phyloP scores from a whole-genome alignment of 2,797 vertebrate genomes.

The Typhlichthys subterraneus region DNA sequence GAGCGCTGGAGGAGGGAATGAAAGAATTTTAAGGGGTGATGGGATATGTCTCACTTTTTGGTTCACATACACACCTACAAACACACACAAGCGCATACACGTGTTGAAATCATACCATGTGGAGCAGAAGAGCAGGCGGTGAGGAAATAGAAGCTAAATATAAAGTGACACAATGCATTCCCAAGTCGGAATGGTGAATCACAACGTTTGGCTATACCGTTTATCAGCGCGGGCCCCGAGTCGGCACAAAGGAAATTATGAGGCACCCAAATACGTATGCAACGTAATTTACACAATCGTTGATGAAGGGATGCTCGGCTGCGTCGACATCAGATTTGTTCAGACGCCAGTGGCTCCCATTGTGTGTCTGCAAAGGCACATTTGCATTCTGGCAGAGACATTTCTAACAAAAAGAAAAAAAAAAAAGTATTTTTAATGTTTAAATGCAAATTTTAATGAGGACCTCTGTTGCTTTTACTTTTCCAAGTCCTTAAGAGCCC shows the following conservation, averaged over 20 bases:
- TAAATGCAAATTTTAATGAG: conserved; percentile 80
- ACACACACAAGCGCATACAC: background rate
- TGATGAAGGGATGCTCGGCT: conserved; percentile 52
- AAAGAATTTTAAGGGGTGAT: conserved; percentile 65
- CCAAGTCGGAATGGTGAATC: conserved; percentile 63
- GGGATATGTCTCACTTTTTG: conserved; percentile 56
- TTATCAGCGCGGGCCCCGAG: conserved; percentile 46
- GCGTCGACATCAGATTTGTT: conserved; percentile 65
- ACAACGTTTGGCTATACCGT: conserved; percentile 47
- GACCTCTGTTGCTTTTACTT: conserved; percentile 66
- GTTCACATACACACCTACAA: conserved; percentile 20
- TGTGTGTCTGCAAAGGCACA: conserved; percentile 59
- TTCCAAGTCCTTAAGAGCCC: conserved; percentile 71
- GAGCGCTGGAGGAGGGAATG: conserved; percentile 63
- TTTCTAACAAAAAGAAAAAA: conserved; percentile 70
- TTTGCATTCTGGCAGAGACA: conserved; percentile 64
- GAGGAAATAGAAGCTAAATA: conserved; percentile 71
- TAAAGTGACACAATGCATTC: conserved; percentile 68
- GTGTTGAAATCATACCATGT: conserved; percentile 57
- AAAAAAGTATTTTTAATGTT: conserved; percentile 62
- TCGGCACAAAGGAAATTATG: conserved; percentile 44
- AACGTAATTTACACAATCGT: conserved; percentile 62
- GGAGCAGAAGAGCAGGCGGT: conserved; percentile 58
- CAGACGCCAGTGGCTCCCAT: conserved; percentile 50
- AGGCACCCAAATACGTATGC: conserved; percentile 57